phyloP scores from a whole-genome alignment of 2,113 vertebrate genomes.

The Callithrix jacchus region DNA sequence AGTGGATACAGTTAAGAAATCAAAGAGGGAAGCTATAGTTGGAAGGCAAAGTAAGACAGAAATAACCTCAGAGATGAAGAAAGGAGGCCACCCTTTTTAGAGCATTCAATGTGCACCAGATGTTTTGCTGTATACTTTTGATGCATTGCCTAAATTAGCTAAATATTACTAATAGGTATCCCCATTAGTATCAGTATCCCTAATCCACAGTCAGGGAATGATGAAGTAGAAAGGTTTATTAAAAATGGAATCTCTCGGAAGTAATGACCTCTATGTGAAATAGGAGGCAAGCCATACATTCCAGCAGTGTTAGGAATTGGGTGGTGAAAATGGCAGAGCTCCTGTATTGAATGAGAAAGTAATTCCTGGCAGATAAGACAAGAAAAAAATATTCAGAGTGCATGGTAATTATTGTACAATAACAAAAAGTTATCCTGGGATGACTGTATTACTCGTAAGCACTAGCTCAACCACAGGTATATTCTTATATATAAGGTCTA shows the following conservation, averaged over 20 bases:
- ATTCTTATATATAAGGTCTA: neutral
- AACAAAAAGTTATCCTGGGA: neutral
- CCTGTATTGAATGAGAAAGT: neutral
- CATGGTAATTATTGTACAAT: neutral
- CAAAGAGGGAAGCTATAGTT: neutral
- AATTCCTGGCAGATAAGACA: neutral
- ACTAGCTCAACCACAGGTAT: neutral
- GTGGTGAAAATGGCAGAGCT: neutral
- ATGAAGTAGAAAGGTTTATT: neutral
- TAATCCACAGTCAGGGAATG: neutral
- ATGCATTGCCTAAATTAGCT: neutral
- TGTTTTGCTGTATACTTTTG: neutral
- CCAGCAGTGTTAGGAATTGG: fast-evolving
- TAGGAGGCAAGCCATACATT: neutral
- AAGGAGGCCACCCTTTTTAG: fast-evolving
- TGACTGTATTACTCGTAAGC: neutral
- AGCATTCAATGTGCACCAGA: neutral
- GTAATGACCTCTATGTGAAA: neutral
- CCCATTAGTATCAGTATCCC: too few species aligned
- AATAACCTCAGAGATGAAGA: neutral
- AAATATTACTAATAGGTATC: neutral
- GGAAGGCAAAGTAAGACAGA: neutral
- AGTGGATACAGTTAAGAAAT: neutral
- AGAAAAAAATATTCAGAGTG: neutral
- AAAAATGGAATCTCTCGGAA: neutral